Percentiles rank a stretch among this genome's conserved stretches.
phyloP scores from a whole-genome alignment of 2,888 invertebrate genomes.

The Pollenia amentaria region DNA sequence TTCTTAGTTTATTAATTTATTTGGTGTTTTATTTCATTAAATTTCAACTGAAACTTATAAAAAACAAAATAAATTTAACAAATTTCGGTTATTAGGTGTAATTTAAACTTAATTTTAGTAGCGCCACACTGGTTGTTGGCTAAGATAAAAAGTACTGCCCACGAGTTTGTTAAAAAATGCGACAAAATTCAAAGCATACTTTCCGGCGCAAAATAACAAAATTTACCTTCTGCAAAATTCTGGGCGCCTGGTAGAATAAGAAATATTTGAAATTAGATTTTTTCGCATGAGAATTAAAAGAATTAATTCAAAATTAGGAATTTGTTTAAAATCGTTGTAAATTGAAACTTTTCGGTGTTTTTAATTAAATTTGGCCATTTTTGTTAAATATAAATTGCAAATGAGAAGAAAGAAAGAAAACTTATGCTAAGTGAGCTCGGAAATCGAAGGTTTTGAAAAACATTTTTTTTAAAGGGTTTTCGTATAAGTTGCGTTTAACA shows the following conservation, averaged over 20 bases:
- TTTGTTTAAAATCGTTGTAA: too few relatives aligned
- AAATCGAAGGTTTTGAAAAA: too few relatives aligned
- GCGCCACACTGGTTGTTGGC: not conserved
- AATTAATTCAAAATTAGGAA: too few relatives aligned
- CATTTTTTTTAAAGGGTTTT: too few relatives aligned
- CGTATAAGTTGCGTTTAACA: too few relatives aligned
- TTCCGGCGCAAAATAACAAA: not conserved
- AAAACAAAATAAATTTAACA: not conserved
- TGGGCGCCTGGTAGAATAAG: constrained; percentile 2
- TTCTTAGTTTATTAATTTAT: constrained; percentile 24
- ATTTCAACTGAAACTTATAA: not conserved
- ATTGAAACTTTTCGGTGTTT: too few relatives aligned
- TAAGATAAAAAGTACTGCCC: not conserved
- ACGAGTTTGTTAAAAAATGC: too few relatives aligned
- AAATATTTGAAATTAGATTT: not conserved
- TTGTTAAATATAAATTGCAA: too few relatives aligned
- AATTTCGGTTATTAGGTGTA: not conserved
- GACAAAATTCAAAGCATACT: constrained; percentile 13
- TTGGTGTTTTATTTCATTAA: constrained; percentile 54
- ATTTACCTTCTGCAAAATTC: not conserved
- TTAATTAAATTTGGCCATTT: too few relatives aligned
- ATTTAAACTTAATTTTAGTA: not conserved
- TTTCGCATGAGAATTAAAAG: too few relatives aligned
- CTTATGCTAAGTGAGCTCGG: too few relatives aligned
- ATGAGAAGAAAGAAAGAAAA: too few relatives aligned